phyloP scores from a whole-genome alignment of 2,888 invertebrate species.

The Leucania comma region DNA sequence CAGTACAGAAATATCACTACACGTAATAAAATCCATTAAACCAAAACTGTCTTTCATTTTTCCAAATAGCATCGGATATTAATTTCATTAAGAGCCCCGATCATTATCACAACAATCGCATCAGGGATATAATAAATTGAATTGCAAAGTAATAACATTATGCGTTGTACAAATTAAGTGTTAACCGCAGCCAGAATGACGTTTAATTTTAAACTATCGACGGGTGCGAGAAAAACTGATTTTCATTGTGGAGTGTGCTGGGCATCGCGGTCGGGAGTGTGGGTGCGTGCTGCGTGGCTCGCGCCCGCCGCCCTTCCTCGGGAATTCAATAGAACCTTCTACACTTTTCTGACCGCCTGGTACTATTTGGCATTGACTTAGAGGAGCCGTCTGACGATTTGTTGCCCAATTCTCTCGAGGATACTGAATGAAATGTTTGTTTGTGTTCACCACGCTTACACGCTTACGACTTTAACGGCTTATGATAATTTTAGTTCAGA shows the following conservation, averaged over 20 bases:
- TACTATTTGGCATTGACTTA: constrained; percentile 90
- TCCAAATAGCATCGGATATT: constrained; percentile 78
- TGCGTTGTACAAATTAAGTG: constrained; percentile 87
- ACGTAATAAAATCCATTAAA: constrained; percentile 66
- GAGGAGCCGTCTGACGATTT: constrained; percentile 79
- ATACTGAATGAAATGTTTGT: constrained; percentile 34
- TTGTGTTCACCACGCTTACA: constrained; percentile 7
- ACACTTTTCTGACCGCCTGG: constrained; percentile 79
- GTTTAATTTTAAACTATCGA: constrained; percentile 89
- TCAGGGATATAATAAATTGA: constrained; percentile 87
- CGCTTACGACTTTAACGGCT: neutral
- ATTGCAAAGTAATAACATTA: constrained; percentile 87
- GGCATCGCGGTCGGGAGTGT: constrained; percentile 69
- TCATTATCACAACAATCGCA: constrained; percentile 85
- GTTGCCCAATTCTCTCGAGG: constrained; percentile 68
- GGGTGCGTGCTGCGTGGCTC: constrained; percentile 72
- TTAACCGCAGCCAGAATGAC: constrained; percentile 88
- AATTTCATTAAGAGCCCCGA: constrained; percentile 86
- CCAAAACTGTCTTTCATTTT: constrained; percentile 72
- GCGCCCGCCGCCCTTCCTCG: constrained; percentile 63
- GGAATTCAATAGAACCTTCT: constrained; percentile 77
- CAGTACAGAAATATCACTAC: constrained; percentile 51
- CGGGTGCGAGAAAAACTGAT: constrained; percentile 86
- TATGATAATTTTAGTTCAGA: neutral
- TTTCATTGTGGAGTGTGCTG: constrained; percentile 78